Evolutionary conservation across 2,888 invertebrate genomes (phyloP).

Genomic region (Eilema depressum): DNA sequence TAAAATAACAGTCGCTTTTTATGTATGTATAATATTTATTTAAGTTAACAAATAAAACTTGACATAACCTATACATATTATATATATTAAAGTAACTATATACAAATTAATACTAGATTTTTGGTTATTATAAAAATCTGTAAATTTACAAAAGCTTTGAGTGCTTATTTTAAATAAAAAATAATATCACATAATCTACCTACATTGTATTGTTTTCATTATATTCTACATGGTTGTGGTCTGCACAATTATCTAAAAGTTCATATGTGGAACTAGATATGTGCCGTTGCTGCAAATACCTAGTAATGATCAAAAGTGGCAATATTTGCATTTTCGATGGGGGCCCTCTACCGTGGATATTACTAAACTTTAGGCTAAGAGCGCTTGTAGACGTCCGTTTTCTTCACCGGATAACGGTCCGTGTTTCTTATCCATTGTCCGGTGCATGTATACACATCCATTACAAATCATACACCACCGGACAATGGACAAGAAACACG

Average conservation of each 20-base stretch:
- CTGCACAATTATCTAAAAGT: not conserved
- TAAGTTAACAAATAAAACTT: constrained; percentile 7
- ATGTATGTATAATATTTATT: constrained; percentile 1
- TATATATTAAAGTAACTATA: constrained; percentile 1
- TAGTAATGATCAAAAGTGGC: not conserved
- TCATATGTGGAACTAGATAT: not conserved
- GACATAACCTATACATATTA: constrained; percentile 3
- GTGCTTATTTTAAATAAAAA: not conserved
- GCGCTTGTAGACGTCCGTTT: no score
- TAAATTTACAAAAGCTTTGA: constrained; percentile 14
- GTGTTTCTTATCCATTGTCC: no score
- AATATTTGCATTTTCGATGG: not conserved
- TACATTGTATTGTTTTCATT: not conserved
- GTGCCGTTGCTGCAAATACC: not conserved
- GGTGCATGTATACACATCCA: no score
- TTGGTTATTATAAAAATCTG: constrained; percentile 13
- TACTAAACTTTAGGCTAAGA: no score
- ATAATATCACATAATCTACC: constrained; percentile 14
- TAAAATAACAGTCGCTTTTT: no score
- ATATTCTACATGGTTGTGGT: constrained; percentile 28
- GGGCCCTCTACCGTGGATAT: not conserved
- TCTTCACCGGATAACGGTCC: no score
- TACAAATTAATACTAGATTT: constrained; percentile 14
- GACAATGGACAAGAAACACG: no score
- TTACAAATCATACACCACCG: no score